A percentile compares a stretch with the other conserved stretches of the same genome.
phyloP scores from a whole-genome alignment of 2,113 vertebrate genomes.

The Hippocampus mohnikei region DNA sequence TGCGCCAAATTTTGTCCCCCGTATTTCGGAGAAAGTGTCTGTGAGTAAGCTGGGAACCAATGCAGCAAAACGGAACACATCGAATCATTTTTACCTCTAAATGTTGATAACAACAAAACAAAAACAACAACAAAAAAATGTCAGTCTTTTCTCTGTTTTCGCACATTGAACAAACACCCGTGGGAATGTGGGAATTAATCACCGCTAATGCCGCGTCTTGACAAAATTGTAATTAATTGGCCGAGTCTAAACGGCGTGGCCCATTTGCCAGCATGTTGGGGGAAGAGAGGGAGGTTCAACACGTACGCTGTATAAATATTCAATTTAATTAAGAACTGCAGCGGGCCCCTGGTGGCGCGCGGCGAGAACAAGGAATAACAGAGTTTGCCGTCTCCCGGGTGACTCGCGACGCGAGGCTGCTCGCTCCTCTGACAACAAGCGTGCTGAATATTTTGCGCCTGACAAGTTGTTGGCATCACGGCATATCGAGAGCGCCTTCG shows the following conservation, averaged over 20 bases:
- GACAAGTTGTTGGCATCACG: slow-evolving; percentile 11
- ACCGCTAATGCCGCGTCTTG: slow-evolving; percentile 55
- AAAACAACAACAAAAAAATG: neutral
- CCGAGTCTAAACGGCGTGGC: slow-evolving; percentile 52
- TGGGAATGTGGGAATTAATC: slow-evolving; percentile 62
- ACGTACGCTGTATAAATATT: slow-evolving; percentile 57
- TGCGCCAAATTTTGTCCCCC: too few relatives aligned
- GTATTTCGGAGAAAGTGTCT: too few relatives aligned
- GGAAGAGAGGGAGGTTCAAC: slow-evolving; percentile 44
- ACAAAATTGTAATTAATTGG: slow-evolving; percentile 70
- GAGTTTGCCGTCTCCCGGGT: slow-evolving; percentile 46
- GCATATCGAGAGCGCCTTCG: neutral
- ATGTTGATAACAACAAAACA: neutral
- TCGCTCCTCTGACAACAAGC: slow-evolving; percentile 28
- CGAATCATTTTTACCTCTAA: neutral
- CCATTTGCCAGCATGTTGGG: slow-evolving; percentile 64
- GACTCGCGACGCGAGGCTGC: slow-evolving; percentile 35
- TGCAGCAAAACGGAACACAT: neutral
- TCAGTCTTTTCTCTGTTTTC: neutral
- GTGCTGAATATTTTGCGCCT: slow-evolving; percentile 20
- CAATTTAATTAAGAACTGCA: slow-evolving; percentile 65
- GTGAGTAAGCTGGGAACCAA: too few relatives aligned
- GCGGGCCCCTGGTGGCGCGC: slow-evolving; percentile 49
- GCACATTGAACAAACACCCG: slow-evolving; percentile 17
- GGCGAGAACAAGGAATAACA: slow-evolving; percentile 31